Conservation (phyloP, 2,113 vertebrate species). For the Rhodinocichla rosea region DNA sequence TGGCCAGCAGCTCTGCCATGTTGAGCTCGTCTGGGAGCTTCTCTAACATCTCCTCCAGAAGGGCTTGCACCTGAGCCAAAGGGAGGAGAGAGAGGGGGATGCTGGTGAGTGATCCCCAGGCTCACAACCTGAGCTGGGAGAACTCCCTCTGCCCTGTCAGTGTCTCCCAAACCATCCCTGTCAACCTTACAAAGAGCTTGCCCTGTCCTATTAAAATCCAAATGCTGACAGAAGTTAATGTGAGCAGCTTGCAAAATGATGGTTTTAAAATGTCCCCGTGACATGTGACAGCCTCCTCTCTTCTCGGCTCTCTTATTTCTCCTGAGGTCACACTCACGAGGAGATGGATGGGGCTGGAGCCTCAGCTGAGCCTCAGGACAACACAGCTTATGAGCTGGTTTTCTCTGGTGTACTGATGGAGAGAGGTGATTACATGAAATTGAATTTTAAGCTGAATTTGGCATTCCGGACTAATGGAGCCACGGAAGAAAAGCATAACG, state of each 20-base stretch:
- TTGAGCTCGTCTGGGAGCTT: conserved; percentile 89
- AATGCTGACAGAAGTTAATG: not conserved
- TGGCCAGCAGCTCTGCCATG: conserved; percentile 82
- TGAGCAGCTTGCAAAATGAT: not conserved
- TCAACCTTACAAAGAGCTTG: not conserved
- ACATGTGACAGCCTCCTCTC: not conserved
- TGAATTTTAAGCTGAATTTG: conserved; percentile 23
- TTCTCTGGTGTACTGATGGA: not conserved
- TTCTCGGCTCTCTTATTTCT: not conserved
- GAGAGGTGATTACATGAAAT: not conserved
- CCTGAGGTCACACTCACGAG: not conserved
- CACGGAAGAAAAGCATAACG: not conserved
- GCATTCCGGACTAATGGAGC: not conserved
- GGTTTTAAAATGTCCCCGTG: not conserved
- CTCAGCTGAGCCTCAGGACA: not conserved
- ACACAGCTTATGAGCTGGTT: not conserved
- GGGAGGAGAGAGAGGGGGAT: not conserved
- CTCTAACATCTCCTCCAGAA: conserved; percentile 88
- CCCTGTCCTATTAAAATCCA: not conserved
- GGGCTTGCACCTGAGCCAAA: conserved; percentile 77
- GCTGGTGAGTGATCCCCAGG: not conserved
- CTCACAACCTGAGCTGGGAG: not conserved
- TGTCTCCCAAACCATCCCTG: not conserved
- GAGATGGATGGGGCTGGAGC: not conserved
- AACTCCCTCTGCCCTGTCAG: not conserved